Evolutionary conservation across 2,113 vertebrate species (phyloP).

Genomic region (Saguinus imperator): DNA sequence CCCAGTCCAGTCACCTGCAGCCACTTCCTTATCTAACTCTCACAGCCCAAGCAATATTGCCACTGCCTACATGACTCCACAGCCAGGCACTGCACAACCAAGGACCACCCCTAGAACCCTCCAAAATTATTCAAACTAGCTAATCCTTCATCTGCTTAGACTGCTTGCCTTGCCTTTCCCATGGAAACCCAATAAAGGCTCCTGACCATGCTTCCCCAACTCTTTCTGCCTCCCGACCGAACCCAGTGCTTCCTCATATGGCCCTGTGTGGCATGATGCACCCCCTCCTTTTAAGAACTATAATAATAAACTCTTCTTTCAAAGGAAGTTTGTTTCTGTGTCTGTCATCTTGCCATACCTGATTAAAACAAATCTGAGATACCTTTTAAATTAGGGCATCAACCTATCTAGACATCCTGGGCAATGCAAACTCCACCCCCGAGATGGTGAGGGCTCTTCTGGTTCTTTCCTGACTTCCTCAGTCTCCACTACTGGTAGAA

Average conservation of each 20-base stretch:
- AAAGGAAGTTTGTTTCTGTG: not conserved
- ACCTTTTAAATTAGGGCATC: not conserved
- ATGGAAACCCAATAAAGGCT: not conserved
- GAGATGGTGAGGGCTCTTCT: not conserved
- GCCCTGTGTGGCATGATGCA: not conserved
- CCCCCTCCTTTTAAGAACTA: not conserved
- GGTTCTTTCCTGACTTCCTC: not conserved
- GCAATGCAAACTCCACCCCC: not conserved
- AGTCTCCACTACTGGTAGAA: not conserved
- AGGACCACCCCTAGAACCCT: not conserved
- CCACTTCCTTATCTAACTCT: not conserved
- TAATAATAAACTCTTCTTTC: not conserved
- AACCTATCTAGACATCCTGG: not conserved
- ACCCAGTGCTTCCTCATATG: not conserved
- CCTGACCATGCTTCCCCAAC: not conserved
- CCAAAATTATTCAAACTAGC: not conserved
- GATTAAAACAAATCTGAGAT: not conserved
- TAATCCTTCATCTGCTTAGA: not conserved
- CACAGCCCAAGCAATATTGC: not conserved
- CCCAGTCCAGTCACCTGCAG: not conserved
- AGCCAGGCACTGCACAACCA: not conserved
- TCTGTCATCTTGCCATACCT: not conserved
- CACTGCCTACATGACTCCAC: not conserved
- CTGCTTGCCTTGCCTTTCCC: not conserved
- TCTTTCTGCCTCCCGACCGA: not conserved